Base-by-base conservation (phyloP, 2,888 invertebrate species). In the Callosobruchus maculatus region DNA sequence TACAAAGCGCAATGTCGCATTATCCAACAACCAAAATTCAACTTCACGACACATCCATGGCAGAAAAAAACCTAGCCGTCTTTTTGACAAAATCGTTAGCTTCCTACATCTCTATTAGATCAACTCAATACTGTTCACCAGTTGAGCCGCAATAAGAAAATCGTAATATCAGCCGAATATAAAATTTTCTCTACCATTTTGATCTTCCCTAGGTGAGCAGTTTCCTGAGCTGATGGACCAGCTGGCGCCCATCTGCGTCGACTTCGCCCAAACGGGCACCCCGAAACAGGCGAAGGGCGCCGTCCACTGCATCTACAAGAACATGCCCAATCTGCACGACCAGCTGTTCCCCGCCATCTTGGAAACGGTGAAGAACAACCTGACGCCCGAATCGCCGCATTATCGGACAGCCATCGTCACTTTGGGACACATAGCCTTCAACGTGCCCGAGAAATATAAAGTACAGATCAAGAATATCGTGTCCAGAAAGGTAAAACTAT, bases 231-330 rank as follows among this genome's bases (percentile, higher is more conserved):
- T 96, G 73, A 92, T 95, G 88, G 93, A 94, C 71, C 91, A 92
- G 77, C 87, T 98, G 84, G 92, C 95, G 49, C 95, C 96, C 0
- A 91, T 96, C 71, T 95, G 98, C 86, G 95, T 95, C 84, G 94
- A 93, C 73, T 94, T 97, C 85, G 95, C 97, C 0, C 93, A 95
- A 82, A 92, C 92, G 69, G 98, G 98, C 18, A 95, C 96, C 2
- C 94, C 96, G 0, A 97, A 97, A 86, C 98, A 98, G 87, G 97
- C 98, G 5, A 99, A 99, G 88, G 97, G 98, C 83, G 97, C 98
- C 2, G 94, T 99, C 76, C 92, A 96, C 80, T 98, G 98, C 87
- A 91, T 99, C 73, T 95, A 91, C 86, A 93, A 95, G 70, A 96
- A 97, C 87, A 93, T 95, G 88, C 89, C 90, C 2, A 90, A 90